Base-by-base conservation (phyloP, 2,888 invertebrate genomes). In the Tineola bisselliella region DNA sequence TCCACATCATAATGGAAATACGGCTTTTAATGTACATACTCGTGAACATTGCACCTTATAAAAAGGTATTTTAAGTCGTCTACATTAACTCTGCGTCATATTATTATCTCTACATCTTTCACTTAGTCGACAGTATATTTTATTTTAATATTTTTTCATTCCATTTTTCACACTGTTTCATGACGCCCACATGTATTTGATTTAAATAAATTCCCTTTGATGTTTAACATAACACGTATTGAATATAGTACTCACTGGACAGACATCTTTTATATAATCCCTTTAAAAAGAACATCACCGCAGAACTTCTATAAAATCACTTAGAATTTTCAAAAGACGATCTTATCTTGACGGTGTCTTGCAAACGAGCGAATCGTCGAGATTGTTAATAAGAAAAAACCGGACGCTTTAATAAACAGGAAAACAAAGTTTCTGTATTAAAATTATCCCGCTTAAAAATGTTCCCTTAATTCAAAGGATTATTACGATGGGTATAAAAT, bases 341-440 rank as follows among this genome's bases (percentile, higher is more conserved):
- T 56, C 56, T 30, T 56, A 56, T 56, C 56, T 56, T 25, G 6
- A 25, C 56, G 11, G 25, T 13, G 19, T 25, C 25, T 56, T 30
- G 56, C 19, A 56, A 56, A 56, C 56, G 56, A 56, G 56, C 56
- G n/a, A 56, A 58, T 33, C 33, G 58, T 19, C 6, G 58, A 58
- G 33, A n/a, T 17, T 58, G 17, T 19, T 58, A 58, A 58, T 58
- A 64, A 62, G 63, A 62, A 69, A 69, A 70, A 67, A 66, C 64
- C 67, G 63, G 64, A 65, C 64, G 65, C 70, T 73, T 72, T 73
- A 73, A 73, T 74, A 74, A 74, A 70, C 70, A 31, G 71, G 66
- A 60, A 62, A 63, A 63, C 62, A 71, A 76, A 75, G 71, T 75
- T 74, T 69, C 60, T 65, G 69, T 70, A 71, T 73, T 69, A 73